Conservation (phyloP, 2,113 vertebrate species). For the Machaerirhynchus nigripectus region DNA sequence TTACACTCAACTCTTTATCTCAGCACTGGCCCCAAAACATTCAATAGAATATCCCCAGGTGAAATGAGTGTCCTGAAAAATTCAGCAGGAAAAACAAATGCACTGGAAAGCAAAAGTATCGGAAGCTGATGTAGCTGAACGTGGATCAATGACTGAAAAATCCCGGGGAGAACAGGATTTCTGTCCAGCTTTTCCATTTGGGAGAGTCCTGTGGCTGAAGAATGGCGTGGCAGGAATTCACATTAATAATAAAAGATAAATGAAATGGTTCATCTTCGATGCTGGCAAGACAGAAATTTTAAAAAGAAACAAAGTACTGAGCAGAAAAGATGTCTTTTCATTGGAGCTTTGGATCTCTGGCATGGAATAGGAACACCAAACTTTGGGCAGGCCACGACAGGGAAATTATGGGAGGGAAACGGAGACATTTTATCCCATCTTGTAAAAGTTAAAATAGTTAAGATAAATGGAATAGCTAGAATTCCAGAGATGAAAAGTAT, state of each 20-base stretch:
- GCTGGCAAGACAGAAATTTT: not conserved
- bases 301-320: not conserved
- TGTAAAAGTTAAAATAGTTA: not conserved
- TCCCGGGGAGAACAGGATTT: not conserved
- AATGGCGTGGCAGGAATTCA: rapidly evolving
- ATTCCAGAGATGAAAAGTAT: not conserved
- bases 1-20: not conserved
- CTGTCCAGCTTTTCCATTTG: not conserved
- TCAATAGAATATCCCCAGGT: not conserved
- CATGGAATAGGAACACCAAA: not conserved
- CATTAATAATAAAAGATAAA: not conserved
- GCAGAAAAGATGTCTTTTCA: not conserved
- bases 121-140: not conserved
- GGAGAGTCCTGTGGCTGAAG: not conserved
- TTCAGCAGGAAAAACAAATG: not conserved
- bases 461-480: not conserved
- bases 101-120: not conserved
- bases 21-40: not conserved
- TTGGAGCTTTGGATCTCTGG: not conserved
- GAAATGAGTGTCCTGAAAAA: not conserved
- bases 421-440: not conserved
- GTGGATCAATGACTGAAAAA: not conserved
- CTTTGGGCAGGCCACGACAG: not conserved
- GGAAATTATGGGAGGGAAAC: not conserved
- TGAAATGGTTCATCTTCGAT: not conserved